Evolutionary conservation across 2,113 vertebrate species (phyloP), one percentile per base, ranked within the genome.

Genomic region (Xerus inauris): DNA sequence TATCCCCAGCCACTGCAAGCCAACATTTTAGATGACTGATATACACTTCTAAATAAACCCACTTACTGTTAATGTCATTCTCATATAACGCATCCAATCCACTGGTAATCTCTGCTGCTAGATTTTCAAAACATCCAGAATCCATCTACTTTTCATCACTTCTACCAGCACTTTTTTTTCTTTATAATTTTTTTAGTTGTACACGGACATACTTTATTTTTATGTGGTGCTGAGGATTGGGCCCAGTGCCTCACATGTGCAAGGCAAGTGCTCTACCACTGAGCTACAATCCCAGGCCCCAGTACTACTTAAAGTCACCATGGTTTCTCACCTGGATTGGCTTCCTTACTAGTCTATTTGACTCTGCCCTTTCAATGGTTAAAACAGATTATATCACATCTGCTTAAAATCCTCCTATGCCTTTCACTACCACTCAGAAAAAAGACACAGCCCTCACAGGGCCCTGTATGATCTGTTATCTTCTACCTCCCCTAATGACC

Each of bases 81-180:
- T 95, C 67, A 94, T 32, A 69, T 51, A 24, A 57, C 57, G 82
- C 30, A 86, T 72, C 28, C 42, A 87, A 90, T 64, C 35, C 26
- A 94, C 0, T 79, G 40, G 32, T 82, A 87, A 94, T 51, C 76
- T 10, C 38, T 49, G 4, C 45, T 89, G 59, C 40, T 16, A 67
- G 64, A n/a, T 71, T 94, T 94, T 94, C 57, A 94, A 91, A 93
- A 82, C 6, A 59, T 49, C 49, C 62, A 1, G 24, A 79, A 91
- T 89, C 67, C 35, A 89, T 65, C 28, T 16, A 88, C 30, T 76
- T 79, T 76, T 87, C 47, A 45, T 72, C 42, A 82, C 45, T 59
- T 81, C 64, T 40, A 71, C 83, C 8, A 24, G 28, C 12, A 67
- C 12, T 32, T 38, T 14, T 51, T 51, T 16, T 51, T 51, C n/a